Evolutionary conservation across 2,797 vertebrate genomes (phyloP).

Genomic region (Orientallactaga sibirica): DNA sequence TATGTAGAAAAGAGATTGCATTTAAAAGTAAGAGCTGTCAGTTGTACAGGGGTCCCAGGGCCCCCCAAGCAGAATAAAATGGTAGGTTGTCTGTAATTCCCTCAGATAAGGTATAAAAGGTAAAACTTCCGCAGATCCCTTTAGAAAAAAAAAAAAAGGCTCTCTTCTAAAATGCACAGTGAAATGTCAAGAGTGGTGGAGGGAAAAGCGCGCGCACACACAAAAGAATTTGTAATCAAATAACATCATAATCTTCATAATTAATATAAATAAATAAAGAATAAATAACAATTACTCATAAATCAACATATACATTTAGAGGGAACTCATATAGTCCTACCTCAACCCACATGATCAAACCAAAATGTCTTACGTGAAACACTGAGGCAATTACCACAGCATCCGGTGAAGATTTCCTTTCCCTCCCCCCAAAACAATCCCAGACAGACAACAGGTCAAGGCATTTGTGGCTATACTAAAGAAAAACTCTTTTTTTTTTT

Average conservation of each 20-base stretch:
- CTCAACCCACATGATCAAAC: slow-evolving; percentile 87
- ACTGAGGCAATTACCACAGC: slow-evolving; percentile 97
- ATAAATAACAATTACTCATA: slow-evolving; percentile 93
- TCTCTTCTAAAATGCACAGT: slow-evolving; percentile 94
- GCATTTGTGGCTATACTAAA: slow-evolving; percentile 96
- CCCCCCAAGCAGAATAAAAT: slow-evolving; percentile 89
- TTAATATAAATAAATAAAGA: slow-evolving; percentile 99
- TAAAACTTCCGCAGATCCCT: slow-evolving; percentile 89
- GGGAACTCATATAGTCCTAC: slow-evolving; percentile 88
- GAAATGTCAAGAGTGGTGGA: slow-evolving; percentile 90
- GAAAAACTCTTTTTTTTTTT: slow-evolving; percentile 87
- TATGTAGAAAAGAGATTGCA: slow-evolving; percentile 99
- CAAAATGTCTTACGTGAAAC: slow-evolving; percentile 88
- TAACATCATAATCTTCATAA: slow-evolving; percentile 91
- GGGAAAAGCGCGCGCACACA: slow-evolving; percentile 83
- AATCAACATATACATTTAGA: slow-evolving; percentile 96
- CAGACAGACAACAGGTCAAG: slow-evolving; percentile 92
- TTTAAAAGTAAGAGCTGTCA: slow-evolving; percentile 97
- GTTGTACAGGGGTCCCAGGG: slow-evolving; percentile 91
- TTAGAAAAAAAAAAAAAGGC: slow-evolving; percentile 90
- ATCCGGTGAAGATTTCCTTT: slow-evolving; percentile 87
- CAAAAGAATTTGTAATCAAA: slow-evolving; percentile 93
- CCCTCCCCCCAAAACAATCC: slow-evolving; percentile 72
- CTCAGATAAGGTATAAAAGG: slow-evolving; percentile 94
- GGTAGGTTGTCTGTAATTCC: slow-evolving; percentile 91